A percentile compares a stretch with the other conserved stretches of the same genome.
phyloP scores from a whole-genome alignment of 2,888 invertebrate genomes.

The Andrena chrysosceles region DNA sequence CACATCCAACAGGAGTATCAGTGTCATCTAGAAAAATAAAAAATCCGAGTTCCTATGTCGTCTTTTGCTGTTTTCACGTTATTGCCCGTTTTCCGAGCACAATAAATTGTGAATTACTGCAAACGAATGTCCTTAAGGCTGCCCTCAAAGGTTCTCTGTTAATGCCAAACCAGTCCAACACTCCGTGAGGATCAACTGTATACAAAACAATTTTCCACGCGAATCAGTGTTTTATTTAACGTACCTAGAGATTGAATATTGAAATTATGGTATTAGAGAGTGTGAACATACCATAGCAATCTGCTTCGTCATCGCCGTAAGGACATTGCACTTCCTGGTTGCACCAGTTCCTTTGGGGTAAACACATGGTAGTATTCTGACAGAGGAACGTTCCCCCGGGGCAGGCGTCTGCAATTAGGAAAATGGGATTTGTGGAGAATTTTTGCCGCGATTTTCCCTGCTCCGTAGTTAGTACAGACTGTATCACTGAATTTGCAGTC shows the following conservation, averaged over 20 bases:
- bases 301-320: slow-evolving; percentile 83
- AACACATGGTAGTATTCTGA: slow-evolving; percentile 85
- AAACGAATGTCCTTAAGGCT: slow-evolving; percentile 51
- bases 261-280: background rate
- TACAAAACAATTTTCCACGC: slow-evolving; percentile 34
- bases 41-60: slow-evolving; percentile 8
- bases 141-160: slow-evolving; percentile 41
- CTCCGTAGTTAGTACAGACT: background rate
- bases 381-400: slow-evolving; percentile 87
- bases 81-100: slow-evolving; percentile 9
- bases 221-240: background rate
- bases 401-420: slow-evolving; percentile 84
- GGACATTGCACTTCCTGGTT: slow-evolving; percentile 85
- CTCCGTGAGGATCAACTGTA: slow-evolving; percentile 79
- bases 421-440: background rate
- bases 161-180: slow-evolving; percentile 74
- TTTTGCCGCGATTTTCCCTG: background rate
- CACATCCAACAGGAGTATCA: slow-evolving; percentile 72
- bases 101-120: slow-evolving; percentile 66
- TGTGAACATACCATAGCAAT: slow-evolving; percentile 81
- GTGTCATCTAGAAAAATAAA: slow-evolving; percentile 68
- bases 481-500: background rate
- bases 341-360: slow-evolving; percentile 87
- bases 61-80: background rate
- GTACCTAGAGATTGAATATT: too few relatives aligned